phyloP scores from a whole-genome alignment of 2,888 invertebrate genomes.

The Drosophila paracracens region DNA sequence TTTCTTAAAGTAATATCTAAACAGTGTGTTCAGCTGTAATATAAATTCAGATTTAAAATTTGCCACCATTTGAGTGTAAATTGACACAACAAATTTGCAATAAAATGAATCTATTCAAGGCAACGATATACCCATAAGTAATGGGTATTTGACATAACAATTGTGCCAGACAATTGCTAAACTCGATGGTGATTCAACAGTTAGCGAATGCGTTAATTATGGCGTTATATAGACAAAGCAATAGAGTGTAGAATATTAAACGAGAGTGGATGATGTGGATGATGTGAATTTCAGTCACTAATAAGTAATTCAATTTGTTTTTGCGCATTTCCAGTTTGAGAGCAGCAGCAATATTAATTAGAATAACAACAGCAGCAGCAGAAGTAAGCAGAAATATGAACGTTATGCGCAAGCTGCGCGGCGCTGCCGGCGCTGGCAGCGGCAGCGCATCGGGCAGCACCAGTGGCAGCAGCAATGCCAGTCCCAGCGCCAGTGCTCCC shows the following conservation, averaged over 20 bases:
- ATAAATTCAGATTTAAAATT: neutral
- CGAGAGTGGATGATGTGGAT: conserved; percentile 44
- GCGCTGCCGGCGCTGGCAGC: conserved; percentile 64
- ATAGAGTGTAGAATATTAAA: conserved; percentile 40
- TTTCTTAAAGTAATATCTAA: neutral
- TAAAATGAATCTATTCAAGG: neutral
- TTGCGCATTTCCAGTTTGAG: conserved; percentile 52
- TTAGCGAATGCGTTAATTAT: conserved; percentile 43
- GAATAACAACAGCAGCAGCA: conserved; percentile 10
- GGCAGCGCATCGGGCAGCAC: conserved; percentile 71
- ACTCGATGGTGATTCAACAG: conserved; percentile 46
- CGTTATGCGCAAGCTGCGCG: conserved; percentile 95
- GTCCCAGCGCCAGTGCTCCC: conserved; percentile 77
- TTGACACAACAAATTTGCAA: neutral
- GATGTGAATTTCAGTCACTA: conserved; percentile 42
- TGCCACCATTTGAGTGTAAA: neutral
- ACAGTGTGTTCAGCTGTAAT: neutral
- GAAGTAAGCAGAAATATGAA: conserved; percentile 88
- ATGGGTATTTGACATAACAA: conserved; percentile 26
- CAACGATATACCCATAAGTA: neutral
- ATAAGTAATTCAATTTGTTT: conserved; percentile 41
- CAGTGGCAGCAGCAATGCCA: conserved; percentile 75
- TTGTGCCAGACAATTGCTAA: conserved; percentile 33
- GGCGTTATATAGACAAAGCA: conserved; percentile 18
- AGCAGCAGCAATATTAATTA: conserved; percentile 3